phyloP scores from a whole-genome alignment of 1,140 invertebrate genomes.

The Cotesia vestalis region DNA sequence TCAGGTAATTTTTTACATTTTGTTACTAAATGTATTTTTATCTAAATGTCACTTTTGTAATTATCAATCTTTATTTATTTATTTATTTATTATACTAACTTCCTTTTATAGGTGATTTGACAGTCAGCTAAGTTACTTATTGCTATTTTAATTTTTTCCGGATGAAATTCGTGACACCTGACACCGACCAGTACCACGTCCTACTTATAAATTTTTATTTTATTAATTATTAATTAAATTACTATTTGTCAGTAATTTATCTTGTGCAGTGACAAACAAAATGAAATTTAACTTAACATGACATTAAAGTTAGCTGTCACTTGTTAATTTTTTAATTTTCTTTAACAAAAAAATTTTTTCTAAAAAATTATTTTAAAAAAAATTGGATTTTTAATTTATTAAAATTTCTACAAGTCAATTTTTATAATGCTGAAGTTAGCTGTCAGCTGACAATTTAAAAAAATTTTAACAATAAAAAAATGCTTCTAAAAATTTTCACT shows the following conservation, averaged over 20 bases:
- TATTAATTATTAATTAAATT: background rate
- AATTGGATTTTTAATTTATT: no score
- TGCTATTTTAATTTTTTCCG: conserved; percentile 30
- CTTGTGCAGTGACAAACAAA: background rate
- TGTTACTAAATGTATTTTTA: conserved; percentile 7
- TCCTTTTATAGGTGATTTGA: background rate
- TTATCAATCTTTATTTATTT: background rate
- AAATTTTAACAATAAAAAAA: no score
- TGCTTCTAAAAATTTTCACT: no score
- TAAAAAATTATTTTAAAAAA: no score
- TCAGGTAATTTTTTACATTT: conserved; percentile 50
- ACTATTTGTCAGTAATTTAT: background rate
- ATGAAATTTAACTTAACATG: no score
- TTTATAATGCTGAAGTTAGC: no score
- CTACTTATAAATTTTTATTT: conserved; percentile 49
- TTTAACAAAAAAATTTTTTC: no score
- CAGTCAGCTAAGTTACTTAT: conserved; percentile 40
- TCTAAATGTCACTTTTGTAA: background rate
- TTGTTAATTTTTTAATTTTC: no score
- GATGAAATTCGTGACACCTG: conserved; percentile 42
- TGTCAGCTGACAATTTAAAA: no score
- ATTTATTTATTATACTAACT: background rate
- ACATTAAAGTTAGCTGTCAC: no score
- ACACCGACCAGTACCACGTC: conserved; percentile 57
- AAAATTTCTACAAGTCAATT: no score